Percentiles rank a stretch among this genome's conserved stretches.
phyloP scores from a whole-genome alignment of 2,888 invertebrate species.

The Aethes cnicana region DNA sequence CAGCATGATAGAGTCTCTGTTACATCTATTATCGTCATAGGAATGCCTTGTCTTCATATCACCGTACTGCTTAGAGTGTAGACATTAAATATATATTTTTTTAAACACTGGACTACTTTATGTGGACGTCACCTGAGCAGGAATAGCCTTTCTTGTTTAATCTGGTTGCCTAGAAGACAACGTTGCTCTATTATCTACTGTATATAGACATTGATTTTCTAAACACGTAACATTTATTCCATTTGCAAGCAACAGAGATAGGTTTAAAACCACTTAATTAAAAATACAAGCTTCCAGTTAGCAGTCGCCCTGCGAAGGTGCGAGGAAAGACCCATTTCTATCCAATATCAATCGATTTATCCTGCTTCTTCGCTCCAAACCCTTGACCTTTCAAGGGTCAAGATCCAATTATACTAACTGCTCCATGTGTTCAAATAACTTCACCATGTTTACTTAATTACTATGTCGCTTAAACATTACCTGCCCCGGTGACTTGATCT shows the following conservation, averaged over 20 bases:
- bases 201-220: slow-evolving; percentile 23
- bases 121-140: slow-evolving; percentile 15
- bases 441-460: too few species aligned
- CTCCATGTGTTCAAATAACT: too few species aligned
- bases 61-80: slow-evolving; percentile 4
- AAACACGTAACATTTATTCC: slow-evolving; percentile 23
- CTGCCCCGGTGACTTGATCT: background rate
- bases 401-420: too few species aligned
- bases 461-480: too few species aligned
- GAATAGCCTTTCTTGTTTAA: slow-evolving; percentile 9
- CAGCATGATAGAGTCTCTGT: slow-evolving; percentile 17
- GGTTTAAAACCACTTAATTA: too few species aligned
- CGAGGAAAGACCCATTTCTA: slow-evolving; percentile 21
- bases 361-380: too few species aligned
- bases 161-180: slow-evolving; percentile 2
- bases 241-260: slow-evolving; percentile 10
- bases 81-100: slow-evolving; percentile 4
- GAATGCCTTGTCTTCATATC: slow-evolving; percentile 8
- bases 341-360: background rate
- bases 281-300: too few species aligned
- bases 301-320: too few species aligned
- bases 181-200: slow-evolving; percentile 10
- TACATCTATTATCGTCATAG: slow-evolving; percentile 10
- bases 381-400: too few species aligned
- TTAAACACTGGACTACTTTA: slow-evolving; percentile 4